Evolutionary conservation across 2,113 vertebrate genomes (phyloP).

Genomic region (Rutilus rutilus): DNA sequence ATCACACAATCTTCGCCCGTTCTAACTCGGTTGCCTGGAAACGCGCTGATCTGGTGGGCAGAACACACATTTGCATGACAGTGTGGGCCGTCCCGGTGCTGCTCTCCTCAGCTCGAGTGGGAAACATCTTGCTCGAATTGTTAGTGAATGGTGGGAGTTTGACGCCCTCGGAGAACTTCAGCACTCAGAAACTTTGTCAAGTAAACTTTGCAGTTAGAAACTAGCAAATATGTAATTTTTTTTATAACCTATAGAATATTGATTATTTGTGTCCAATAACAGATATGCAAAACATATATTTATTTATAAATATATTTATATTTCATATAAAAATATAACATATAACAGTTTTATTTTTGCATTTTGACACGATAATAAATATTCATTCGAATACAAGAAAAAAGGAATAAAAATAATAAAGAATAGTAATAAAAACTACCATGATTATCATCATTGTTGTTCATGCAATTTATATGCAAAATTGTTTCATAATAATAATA

Average conservation of each 20-base stretch:
- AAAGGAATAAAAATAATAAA: too few species aligned
- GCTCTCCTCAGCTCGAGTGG: background rate
- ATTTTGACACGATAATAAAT: background rate
- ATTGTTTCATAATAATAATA: too few species aligned
- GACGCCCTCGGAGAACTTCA: background rate
- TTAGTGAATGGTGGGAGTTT: constrained; percentile 11
- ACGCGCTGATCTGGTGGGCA: constrained; percentile 54
- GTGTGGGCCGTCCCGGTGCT: background rate
- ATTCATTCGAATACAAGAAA: background rate
- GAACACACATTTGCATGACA: constrained; percentile 63
- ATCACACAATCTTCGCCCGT: constrained; percentile 20
- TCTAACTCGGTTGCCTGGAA: constrained; percentile 65
- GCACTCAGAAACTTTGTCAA: background rate
- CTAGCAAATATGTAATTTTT: background rate
- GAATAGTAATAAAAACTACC: too few species aligned
- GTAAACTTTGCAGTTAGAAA: background rate
- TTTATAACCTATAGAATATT: background rate
- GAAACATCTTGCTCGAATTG: background rate
- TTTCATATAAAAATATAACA: too few species aligned
- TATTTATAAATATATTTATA: too few species aligned
- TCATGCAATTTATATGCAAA: too few species aligned
- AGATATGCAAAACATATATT: background rate
- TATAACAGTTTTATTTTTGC: background rate
- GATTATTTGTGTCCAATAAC: background rate
- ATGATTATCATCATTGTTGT: too few species aligned